phyloP scores from a whole-genome alignment of 2,797 vertebrate genomes.

The Craterocephalus amniculus region DNA sequence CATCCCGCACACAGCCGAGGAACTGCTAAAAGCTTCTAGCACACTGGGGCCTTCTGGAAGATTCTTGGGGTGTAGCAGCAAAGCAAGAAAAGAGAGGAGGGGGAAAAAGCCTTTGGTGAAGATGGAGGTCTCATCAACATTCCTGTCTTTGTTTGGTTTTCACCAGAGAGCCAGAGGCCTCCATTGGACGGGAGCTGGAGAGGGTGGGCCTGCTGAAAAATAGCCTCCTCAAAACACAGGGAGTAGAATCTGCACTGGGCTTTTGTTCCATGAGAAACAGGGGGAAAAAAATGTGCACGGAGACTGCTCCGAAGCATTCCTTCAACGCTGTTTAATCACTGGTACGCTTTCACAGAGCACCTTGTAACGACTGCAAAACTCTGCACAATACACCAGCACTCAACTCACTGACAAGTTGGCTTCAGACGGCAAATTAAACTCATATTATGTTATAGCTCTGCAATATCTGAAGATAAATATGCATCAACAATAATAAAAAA shows the following conservation, averaged over 20 bases:
- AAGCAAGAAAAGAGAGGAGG: constrained; percentile 61
- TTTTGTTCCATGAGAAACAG: constrained; percentile 61
- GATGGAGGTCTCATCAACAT: constrained; percentile 82
- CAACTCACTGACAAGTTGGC: constrained; percentile 40
- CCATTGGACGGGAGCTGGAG: constrained; percentile 67
- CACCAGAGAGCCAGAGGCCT: constrained; percentile 77
- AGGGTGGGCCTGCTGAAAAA: constrained; percentile 65
- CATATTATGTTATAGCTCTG: constrained; percentile 44
- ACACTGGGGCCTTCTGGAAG: constrained; percentile 74
- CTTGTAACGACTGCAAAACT: constrained; percentile 35
- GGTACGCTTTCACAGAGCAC: constrained; percentile 26
- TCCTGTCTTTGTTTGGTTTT: constrained; percentile 82
- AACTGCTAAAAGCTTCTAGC: constrained; percentile 77
- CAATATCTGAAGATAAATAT: constrained; percentile 29
- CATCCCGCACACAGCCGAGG: constrained; percentile 69
- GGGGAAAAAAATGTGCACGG: constrained; percentile 20
- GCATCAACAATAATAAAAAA: constrained; percentile 36
- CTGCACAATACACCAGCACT: constrained; percentile 30
- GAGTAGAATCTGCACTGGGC: constrained; percentile 65
- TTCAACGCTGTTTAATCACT: constrained; percentile 25
- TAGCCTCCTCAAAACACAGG: constrained; percentile 65
- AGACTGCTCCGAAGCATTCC: constrained; percentile 34
- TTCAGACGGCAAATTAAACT: constrained; percentile 55
- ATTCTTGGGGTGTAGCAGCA: constrained; percentile 78
- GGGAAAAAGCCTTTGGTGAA: constrained; percentile 68